phyloP scores from a whole-genome alignment of 2,888 invertebrate species.

The Drosophila meridiana region DNA sequence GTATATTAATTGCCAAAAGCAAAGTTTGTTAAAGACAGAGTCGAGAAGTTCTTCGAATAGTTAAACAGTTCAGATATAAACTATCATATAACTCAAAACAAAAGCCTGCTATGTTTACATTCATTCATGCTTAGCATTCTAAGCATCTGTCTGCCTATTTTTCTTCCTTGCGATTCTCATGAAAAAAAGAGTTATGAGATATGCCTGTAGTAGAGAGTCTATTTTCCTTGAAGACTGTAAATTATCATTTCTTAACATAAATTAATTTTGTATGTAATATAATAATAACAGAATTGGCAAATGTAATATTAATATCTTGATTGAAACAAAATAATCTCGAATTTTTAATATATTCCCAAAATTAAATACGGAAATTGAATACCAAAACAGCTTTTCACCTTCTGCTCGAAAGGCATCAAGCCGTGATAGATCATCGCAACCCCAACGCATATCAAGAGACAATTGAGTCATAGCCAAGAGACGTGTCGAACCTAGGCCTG shows the following conservation, averaged over 20 bases:
- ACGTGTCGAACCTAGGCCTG: not conserved
- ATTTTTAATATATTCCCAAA: conserved; percentile 1
- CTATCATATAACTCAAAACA: too few species aligned
- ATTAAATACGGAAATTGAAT: conserved; percentile 34
- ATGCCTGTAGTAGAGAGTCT: too few species aligned
- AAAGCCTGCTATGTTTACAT: too few species aligned
- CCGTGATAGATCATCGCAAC: conserved; percentile 37
- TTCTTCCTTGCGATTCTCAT: too few species aligned
- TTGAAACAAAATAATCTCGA: conserved; percentile 13
- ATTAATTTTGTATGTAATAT: not conserved
- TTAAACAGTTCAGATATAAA: too few species aligned
- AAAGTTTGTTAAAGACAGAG: too few species aligned
- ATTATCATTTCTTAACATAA: not conserved
- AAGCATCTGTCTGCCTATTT: too few species aligned
- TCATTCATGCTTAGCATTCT: too few species aligned
- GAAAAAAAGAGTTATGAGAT: too few species aligned
- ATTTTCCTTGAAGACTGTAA: too few species aligned
- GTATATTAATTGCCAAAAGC: too few species aligned
- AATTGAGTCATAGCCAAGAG: conserved; percentile 47
- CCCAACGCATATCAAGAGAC: conserved; percentile 5
- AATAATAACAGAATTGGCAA: not conserved
- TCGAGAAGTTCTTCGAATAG: too few species aligned
- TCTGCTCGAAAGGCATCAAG: conserved; percentile 5
- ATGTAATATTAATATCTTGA: not conserved
- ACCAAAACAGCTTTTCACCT: conserved; percentile 13